Base-by-base conservation (phyloP, 35 echinoderm and acorn worm genomes). In the Eucidaris tribuloides region DNA sequence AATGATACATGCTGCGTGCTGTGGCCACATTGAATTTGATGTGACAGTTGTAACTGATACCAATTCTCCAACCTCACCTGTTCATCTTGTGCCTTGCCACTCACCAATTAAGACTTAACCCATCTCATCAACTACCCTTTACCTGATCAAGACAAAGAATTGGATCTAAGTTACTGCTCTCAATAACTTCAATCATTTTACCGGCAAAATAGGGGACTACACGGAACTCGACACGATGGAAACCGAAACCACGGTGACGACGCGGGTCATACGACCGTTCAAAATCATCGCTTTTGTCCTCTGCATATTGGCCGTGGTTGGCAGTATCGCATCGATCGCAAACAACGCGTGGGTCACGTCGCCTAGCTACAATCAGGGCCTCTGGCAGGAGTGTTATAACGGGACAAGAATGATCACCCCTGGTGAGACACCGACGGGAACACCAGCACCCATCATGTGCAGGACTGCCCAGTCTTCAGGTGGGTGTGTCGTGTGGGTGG, bases 231-330 rank as follows among this genome's bases (percentile, higher is more conserved):
- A 44, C 34, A 74, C n/a, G 37, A 74, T 74, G 68, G 78, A 82
- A 5, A 89, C 87, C 14, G 87, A 89, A 34, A 89, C 87, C 18
- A 94, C 87, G 1, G 81, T 89, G 3, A 90, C 92, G 4, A 94
- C 92, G 3, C 62, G 87, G 82, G 92, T 94, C 23, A 83, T 89
- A 19, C 81, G 92, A 18, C 92, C 92, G 7, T 94, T 94, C 78
- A 94, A 94, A 74, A 85, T 94, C 31, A 94, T 87, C 58, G 92
- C 92, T 24, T 68, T 88, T 15, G 79, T 94, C 45, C 81, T 94
- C 5, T 62, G 83, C 4, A 44, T 89, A 4, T 45, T 94, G 11
- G 87, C 85, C 46, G 63, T 58, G 32, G 54, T 90, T 4, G 58
- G 84, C 0, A 81, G 89, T 76, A 89, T 94, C 31, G 81, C 71